phyloP scores from a whole-genome alignment of 2,888 invertebrate species.

The Graphium colonna region DNA sequence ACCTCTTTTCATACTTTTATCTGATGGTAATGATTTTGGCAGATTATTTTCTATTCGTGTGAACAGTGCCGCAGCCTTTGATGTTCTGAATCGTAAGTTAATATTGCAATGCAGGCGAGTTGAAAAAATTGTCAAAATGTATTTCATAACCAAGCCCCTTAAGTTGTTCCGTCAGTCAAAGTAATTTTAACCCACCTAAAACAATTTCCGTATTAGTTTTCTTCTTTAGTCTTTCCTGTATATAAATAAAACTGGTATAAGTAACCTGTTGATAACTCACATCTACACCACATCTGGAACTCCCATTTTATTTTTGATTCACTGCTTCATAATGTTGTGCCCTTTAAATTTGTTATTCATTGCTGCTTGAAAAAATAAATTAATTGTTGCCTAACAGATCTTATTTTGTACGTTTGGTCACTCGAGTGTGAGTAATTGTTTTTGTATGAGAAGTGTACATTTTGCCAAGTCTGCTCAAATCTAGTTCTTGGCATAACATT shows the following conservation, averaged over 20 bases:
- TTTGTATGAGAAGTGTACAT: slow-evolving; percentile 16
- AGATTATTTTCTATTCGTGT: slow-evolving; percentile 28
- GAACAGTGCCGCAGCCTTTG: slow-evolving; percentile 29
- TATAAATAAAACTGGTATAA: slow-evolving; percentile 21
- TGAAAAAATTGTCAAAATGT: too few relatives aligned
- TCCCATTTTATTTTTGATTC: too few relatives aligned
- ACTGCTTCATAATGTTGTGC: too few relatives aligned
- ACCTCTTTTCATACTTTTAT: too few relatives aligned
- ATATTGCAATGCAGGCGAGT: slow-evolving; percentile 23
- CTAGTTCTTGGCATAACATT: slow-evolving; percentile 31
- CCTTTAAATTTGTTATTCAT: too few relatives aligned
- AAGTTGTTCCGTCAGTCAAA: too few relatives aligned
- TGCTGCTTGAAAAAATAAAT: slow-evolving; percentile 19
- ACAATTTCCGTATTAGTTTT: slow-evolving; percentile 24
- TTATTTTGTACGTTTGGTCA: slow-evolving; percentile 22
- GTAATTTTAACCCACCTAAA: slow-evolving; percentile 24
- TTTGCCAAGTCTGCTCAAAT: too few relatives aligned
- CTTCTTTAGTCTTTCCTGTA: slow-evolving; percentile 21
- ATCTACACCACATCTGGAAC: too few relatives aligned
- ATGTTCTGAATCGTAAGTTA: slow-evolving; percentile 26
- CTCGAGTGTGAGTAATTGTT: slow-evolving; percentile 21
- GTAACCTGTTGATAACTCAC: too few relatives aligned
- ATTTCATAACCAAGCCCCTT: slow-evolving; percentile 29
- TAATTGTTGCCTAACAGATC: too few relatives aligned
- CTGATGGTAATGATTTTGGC: slow-evolving; percentile 23